Evolutionary conservation across 2,113 vertebrate species (phyloP), one percentile per base, ranked within the genome.

Genomic region (Sorex fumeus): DNA sequence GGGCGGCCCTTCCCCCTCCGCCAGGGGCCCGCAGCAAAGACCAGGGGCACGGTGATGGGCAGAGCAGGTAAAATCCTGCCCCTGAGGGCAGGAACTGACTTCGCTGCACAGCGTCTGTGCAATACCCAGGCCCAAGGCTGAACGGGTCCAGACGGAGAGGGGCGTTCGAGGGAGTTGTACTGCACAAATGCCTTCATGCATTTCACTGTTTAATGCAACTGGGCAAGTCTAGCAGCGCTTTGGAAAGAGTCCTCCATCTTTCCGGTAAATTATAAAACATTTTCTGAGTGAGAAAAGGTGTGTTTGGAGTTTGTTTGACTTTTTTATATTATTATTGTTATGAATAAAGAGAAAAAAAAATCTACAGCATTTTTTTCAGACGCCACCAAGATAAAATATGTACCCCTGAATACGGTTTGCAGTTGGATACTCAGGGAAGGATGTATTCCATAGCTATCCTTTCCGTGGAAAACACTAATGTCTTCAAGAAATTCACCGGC

Each of bases 171-270:
- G 81, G 92, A 91, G 90, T 76, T 82, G 67, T 66, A 32, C 62
- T 75, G 12, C 79, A 92, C 4, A 4, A 94, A 95, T 1, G 7
- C 97, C 57, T 60, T 60, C 96, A 57, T 25, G 30, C 94, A 85
- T 95, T 96, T 36, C 47, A 77, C 95, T 57, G 23, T 0, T 96
- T 98, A 94, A 96, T 96, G 67, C 97, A 98, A 97, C 97, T 98
- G 97, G 97, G 98, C 96, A 96, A 98, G 98, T 98, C 98, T 98
- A 98, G 98, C 98, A 98, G 98, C 99, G 99, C 98, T 98, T 99
- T 98, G 98, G 97, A 98, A 98, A 98, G 98, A 98, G 98, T 98
- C 98, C 98, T 98, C 96, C 97, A 98, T 97, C 97, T 98, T 98
- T 98, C 97, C 97, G 97, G 96, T 97, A 97, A 97, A 95, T 97